Base-by-base conservation (phyloP, 2,888 invertebrate genomes). In the Rotaria socialis region DNA sequence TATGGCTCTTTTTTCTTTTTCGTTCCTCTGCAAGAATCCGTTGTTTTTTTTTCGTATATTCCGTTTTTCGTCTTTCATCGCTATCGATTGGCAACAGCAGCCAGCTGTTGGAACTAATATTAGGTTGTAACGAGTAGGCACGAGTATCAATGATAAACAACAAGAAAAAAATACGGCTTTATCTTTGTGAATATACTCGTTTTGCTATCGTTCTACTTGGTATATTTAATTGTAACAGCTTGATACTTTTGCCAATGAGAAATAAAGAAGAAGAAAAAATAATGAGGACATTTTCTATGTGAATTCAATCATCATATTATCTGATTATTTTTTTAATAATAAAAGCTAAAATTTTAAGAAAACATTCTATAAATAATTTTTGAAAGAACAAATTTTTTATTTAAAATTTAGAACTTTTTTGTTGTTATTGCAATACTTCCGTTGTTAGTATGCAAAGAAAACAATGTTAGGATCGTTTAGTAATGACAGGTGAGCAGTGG, bases 51-150 rank as follows among this genome's bases (percentile, higher is more conserved):
- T 67, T 41, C 67, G 67, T 67, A 50, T 50, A 11, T 50, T 14
- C 8, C 14, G 8, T 67, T 67, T 67, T 27, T 60, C 14, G 3
- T 60, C n/a, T 27, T 27, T 67, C 27, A 67, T 67, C 67, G 6
- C 19, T 67, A 67, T 67, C 67, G 35, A 67, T 67, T 67, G 67
- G 67, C 67, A 67, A 67, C 67, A 67, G 67, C 67, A 67, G 35
- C 67, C 67, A 67, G 67, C 67, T 67, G 67, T 27, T 41, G 35
- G 67, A 35, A 14, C 14, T 35, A 27, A 35, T 35, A 67, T 67
- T 67, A 35, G 35, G 35, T 16, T 67, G 67, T 35, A 67, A 67
- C 19, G 35, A 67, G 27, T 67, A 35, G 19, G 16, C 19, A 3
- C 16, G 19, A 67, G 19, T 35, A 35, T 67, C 35, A 67, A 35